Evolutionary conservation across 1,140 invertebrate species (phyloP), one percentile per base, ranked within the genome.

Genomic region (Drosophila lacteicornis): DNA sequence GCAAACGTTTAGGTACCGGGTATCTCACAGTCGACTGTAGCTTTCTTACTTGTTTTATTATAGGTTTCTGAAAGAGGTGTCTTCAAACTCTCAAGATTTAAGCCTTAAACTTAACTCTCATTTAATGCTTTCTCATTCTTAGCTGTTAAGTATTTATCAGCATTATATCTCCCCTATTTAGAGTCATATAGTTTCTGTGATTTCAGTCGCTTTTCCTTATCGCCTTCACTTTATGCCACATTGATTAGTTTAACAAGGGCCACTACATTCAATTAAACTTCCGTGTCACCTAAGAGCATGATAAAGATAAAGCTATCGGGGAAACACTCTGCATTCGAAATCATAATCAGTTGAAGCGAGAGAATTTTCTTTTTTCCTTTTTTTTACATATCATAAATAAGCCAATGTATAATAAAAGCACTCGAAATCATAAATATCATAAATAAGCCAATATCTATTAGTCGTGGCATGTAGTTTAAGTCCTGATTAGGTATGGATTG

Each of bases 261-360:
- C 30, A 45, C 59, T 38, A 27, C 15, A 56, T 57, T 42, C 60
- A 57, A 40, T 42, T 30, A 15, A 42, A 57, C 50, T 42, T 15
- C 49, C 50, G 33, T 62, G 33, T n/a, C 50, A 27, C n/a, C 12
- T 7, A 6, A 30, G 3, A 4, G n/a, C 0, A 36, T 27, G 5
- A 36, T 57, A 30, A 40, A 63, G 60, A 63, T 63, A 40, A 42
- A 40, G 17, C 33, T 30, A 42, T n/a, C 50, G 12, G 60, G 7
- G 15, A 9, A 30, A 30, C 22, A 25, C 22, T 6, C 27, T 30
- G 27, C 33, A 22, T 33, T 55, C 33, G 13, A 55, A 55, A 38
- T 22, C 13, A 6, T 55, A 38, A 55, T 55, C 33, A 38, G 49
- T 33, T 11, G 12, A n/a, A 13, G 9, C n/a, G 25, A n/a, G 47